phyloP scores from a whole-genome alignment of 30 jellyfish, hydroid and myxozoan genomes.

The Aurelia coerulea region DNA sequence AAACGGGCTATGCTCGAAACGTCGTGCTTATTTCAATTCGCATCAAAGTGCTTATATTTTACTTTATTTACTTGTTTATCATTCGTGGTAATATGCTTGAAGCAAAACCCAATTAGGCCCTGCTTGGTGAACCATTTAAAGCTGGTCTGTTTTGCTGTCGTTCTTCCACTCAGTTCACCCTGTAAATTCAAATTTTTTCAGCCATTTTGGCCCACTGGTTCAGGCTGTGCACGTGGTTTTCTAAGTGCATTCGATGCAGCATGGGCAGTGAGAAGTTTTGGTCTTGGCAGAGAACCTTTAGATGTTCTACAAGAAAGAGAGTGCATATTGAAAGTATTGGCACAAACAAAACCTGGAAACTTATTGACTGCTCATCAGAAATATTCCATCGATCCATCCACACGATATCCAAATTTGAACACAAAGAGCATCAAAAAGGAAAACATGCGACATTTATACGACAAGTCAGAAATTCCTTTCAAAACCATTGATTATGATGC shows the following conservation, averaged over 20 bases:
- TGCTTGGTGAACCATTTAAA: too few relatives aligned
- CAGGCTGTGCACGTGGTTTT: constrained; percentile 99
- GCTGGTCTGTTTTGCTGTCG: too few relatives aligned
- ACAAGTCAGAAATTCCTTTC: constrained; percentile 63
- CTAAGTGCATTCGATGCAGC: constrained; percentile 96
- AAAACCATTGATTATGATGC: constrained; percentile 29
- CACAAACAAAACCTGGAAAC: constrained; percentile 92
- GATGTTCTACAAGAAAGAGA: constrained; percentile 92
- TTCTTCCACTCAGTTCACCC: too few relatives aligned
- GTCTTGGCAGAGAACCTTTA: constrained; percentile 87
- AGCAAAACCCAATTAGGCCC: too few relatives aligned
- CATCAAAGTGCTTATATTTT: too few relatives aligned
- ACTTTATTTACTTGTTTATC: too few relatives aligned
- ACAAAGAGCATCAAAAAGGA: constrained; percentile 50
- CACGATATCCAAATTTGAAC: constrained; percentile 82
- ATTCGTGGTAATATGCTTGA: too few relatives aligned
- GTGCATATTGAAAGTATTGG: constrained; percentile 68
- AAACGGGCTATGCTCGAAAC: too few relatives aligned
- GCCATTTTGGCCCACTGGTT: constrained; percentile 99
- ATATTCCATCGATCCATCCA: constrained; percentile 86
- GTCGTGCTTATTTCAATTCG: too few relatives aligned
- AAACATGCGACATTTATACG: constrained; percentile 68
- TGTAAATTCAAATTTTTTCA: background rate
- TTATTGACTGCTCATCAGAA: constrained; percentile 59
- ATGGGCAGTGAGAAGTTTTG: constrained; percentile 87